These are phyloP conservation scores for Chaenocephalus aceratus DNA, from an alignment of 2,113 vertebrate genomes.

Conservation along the genomic window DNA sequence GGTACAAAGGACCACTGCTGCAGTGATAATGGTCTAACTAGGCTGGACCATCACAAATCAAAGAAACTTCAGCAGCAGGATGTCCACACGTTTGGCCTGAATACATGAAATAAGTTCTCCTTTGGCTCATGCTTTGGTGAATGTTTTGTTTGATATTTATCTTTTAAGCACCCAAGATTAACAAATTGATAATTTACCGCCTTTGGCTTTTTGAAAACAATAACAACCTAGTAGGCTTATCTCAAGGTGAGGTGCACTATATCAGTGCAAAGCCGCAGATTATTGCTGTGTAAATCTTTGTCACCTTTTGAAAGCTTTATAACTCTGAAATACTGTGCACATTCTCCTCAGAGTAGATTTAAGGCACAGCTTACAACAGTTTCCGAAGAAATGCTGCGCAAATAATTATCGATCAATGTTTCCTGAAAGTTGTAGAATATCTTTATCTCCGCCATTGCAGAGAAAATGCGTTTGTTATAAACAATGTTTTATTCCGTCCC, in stretches of 20 bases:
- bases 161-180: constrained; percentile 22
- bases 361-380: constrained; percentile 1
- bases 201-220: constrained; percentile 17
- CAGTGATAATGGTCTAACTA: constrained; percentile 21
- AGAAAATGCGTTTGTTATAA: constrained; percentile 6
- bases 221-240: constrained; percentile 34
- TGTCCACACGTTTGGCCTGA: constrained; percentile 32
- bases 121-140: constrained; percentile 32
- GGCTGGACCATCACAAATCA: constrained; percentile 23
- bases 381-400: constrained; percentile 27
- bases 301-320: constrained; percentile 36
- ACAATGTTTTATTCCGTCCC: not conserved
- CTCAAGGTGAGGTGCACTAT: not conserved
- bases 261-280: constrained; percentile 38
- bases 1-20: not conserved
- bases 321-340: constrained; percentile 34
- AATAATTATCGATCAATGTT: constrained; percentile 43
- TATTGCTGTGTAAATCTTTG: constrained; percentile 43
- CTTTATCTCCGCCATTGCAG: not conserved
- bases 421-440: constrained; percentile 3
- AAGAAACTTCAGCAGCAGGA: constrained; percentile 24
- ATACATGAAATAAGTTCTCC: constrained; percentile 43
- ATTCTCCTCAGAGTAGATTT: constrained; percentile 34
- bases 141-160: constrained; percentile 53
- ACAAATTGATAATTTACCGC: constrained; percentile 32